These are phyloP conservation scores for Plagodis dolabraria DNA, from an alignment of 2,888 invertebrate genomes.

Conservation along the genomic window DNA sequence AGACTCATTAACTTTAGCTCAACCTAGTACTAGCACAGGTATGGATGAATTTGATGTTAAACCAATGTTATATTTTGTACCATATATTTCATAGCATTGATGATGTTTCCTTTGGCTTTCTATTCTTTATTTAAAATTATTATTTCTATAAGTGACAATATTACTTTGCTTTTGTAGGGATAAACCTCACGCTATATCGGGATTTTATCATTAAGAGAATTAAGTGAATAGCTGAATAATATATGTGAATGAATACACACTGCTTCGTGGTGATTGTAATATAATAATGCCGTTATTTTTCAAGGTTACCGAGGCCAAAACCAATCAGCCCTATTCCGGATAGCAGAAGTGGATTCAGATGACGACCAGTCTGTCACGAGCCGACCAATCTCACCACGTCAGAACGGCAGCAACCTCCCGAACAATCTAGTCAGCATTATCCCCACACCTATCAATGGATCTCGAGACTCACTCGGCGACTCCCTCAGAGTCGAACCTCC, in stretches of 20 bases:
- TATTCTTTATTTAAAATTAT: too few species aligned
- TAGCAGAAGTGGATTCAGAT: constrained; percentile 86
- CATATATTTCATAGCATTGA: too few species aligned
- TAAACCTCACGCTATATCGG: too few species aligned
- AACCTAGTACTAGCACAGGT: constrained; percentile 89
- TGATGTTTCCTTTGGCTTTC: too few species aligned
- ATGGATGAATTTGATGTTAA: constrained; percentile 9
- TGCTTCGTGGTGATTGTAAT: too few species aligned
- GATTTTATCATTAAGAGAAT: too few species aligned
- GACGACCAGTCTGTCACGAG: constrained; percentile 83
- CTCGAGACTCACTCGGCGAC: constrained; percentile 72
- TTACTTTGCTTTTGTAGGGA: too few species aligned
- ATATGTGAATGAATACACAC: too few species aligned
- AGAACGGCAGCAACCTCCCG: constrained; percentile 53
- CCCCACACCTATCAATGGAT: constrained; percentile 86
- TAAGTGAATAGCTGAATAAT: too few species aligned
- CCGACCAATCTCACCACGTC: constrained; percentile 67
- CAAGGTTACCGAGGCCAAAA: constrained; percentile 78
- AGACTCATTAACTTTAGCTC: constrained; percentile 73
- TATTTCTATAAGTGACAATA: too few species aligned
- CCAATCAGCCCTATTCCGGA: constrained; percentile 72
- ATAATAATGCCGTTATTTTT: not conserved
- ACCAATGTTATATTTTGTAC: too few species aligned
- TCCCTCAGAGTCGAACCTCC: constrained; percentile 62
- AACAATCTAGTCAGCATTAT: constrained; percentile 82